Evolutionary conservation across 2,888 invertebrate genomes (phyloP).

Genomic region (Nymphalis urticae): DNA sequence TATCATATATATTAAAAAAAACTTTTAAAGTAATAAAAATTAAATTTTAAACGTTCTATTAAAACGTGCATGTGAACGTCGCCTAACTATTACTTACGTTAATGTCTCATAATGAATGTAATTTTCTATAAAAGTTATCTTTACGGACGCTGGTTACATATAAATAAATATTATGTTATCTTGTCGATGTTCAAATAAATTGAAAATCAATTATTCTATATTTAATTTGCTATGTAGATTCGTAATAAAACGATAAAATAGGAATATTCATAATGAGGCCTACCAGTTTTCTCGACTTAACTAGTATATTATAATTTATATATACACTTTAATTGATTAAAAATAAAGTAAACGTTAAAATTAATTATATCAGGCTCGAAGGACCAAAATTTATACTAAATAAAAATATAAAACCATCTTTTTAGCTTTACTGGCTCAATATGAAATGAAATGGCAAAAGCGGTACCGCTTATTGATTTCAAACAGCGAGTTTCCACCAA

Average conservation of each 20-base stretch:
- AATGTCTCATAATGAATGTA: slow-evolving; percentile 27
- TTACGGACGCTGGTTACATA: slow-evolving; percentile 29
- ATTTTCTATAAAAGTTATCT: slow-evolving; percentile 31
- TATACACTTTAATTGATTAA: neutral
- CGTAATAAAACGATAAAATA: neutral
- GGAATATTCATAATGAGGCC: slow-evolving; percentile 5
- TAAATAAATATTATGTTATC: slow-evolving; percentile 28
- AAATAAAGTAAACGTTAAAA: neutral
- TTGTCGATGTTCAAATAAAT: slow-evolving; percentile 14
- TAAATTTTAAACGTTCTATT: neutral
- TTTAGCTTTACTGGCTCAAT: neutral
- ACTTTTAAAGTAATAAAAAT: neutral
- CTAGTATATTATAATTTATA: neutral
- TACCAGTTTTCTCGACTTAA: neutral
- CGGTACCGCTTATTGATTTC: slow-evolving; percentile 26
- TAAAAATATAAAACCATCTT: neutral
- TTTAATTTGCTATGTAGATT: neutral
- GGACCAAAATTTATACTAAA: neutral
- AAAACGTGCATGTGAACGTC: slow-evolving; percentile 16
- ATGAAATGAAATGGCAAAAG: slow-evolving; percentile 3
- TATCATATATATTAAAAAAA: no score
- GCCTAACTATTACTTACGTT: slow-evolving; percentile 16
- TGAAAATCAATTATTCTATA: slow-evolving; percentile 4
- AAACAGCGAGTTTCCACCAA: slow-evolving; percentile 25
- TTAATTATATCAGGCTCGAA: slow-evolving; percentile 15